A percentile compares a stretch with the other conserved stretches of the same genome.
Evolutionary conservation across 2,888 invertebrate genomes (phyloP).

Genomic region (Kryphioiulus occultus): DNA sequence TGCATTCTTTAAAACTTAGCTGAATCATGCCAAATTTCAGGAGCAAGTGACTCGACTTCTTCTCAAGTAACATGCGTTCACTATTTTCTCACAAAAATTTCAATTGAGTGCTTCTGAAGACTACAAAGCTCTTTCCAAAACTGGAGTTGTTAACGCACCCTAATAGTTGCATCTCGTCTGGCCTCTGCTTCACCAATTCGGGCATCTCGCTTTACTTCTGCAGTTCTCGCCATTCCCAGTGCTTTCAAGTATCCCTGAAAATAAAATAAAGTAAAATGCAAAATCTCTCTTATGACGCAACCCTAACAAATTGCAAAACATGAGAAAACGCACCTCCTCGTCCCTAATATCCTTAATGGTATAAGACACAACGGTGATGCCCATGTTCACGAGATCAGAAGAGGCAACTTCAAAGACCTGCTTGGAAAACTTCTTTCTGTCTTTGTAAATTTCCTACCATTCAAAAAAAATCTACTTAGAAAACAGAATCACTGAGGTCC

Average conservation of each 20-base stretch:
- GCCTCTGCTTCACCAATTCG: constrained; percentile 98
- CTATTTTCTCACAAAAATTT: too few species aligned
- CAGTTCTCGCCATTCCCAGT: constrained; percentile 92
- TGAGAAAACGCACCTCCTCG: constrained; percentile 78
- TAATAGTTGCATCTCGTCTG: constrained; percentile 86
- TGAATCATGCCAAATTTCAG: too few species aligned
- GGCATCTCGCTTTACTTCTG: constrained; percentile 94
- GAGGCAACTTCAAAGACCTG: constrained; percentile 91
- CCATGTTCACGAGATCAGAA: constrained; percentile 94
- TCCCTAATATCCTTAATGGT: constrained; percentile 93
- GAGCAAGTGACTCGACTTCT: too few species aligned
- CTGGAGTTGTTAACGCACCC: constrained; percentile 62
- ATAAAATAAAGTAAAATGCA: constrained; percentile 51
- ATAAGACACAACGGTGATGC: constrained; percentile 93
- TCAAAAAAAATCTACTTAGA: constrained; percentile 34
- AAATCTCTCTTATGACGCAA: too few species aligned
- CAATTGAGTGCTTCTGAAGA: too few species aligned
- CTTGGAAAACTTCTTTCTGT: constrained; percentile 94
- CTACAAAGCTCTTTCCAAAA: too few species aligned
- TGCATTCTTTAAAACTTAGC: too few species aligned
- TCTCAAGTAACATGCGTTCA: too few species aligned
- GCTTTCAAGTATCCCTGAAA: constrained; percentile 88
- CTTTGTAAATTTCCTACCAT: constrained; percentile 85
- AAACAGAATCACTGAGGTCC: constrained; percentile 42
- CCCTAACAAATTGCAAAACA: background rate